Conservation (phyloP, 1,140 invertebrate species). For the Globodera rostochiensis region DNA sequence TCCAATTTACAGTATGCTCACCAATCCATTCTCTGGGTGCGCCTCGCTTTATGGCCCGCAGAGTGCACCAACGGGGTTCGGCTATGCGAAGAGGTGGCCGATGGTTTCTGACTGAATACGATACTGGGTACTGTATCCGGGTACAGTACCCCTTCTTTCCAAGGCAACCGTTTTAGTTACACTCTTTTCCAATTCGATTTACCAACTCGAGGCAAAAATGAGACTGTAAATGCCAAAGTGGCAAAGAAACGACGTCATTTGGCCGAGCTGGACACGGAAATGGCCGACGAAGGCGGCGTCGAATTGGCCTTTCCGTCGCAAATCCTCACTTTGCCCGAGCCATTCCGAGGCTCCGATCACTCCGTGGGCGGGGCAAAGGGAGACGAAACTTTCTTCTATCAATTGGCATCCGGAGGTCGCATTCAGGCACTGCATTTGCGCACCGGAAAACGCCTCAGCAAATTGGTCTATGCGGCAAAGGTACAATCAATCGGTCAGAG, state of each 20-base stretch:
- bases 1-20: constrained; percentile 1
- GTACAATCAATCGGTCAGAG: constrained; percentile 2
- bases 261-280: background rate
- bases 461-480: constrained; percentile 39
- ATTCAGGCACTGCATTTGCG: constrained; percentile 33
- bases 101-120: constrained; percentile 46
- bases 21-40: constrained; percentile 14
- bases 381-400: constrained; percentile 36
- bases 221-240: background rate
- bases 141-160: background rate
- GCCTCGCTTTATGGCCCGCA: constrained; percentile 2
- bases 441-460: constrained; percentile 31
- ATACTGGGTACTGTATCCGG: constrained; percentile 9
- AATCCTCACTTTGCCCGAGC: constrained; percentile 31
- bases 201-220: background rate
- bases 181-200: constrained; percentile 31
- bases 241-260: background rate
- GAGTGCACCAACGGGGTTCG: constrained; percentile 25
- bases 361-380: constrained; percentile 21
- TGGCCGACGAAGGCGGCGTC: background rate
- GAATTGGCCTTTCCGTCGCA: constrained; percentile 35
- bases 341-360: constrained; percentile 43
- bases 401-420: constrained; percentile 27
- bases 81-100: constrained; percentile 29
- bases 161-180: background rate